Base-by-base conservation (phyloP, 2,888 invertebrate genomes). In the Lacanobia oleracea region DNA sequence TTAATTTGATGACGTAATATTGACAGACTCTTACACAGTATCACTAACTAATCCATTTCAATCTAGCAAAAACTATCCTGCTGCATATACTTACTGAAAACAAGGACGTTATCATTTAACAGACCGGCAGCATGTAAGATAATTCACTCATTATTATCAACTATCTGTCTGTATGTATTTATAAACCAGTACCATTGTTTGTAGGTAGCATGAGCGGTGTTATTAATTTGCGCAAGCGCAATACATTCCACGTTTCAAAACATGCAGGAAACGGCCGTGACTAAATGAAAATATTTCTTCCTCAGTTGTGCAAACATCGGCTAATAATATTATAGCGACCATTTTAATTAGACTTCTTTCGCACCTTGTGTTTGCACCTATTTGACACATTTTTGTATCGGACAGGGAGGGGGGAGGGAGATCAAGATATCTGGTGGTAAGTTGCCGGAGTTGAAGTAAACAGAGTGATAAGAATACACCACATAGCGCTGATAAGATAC, bases 221-320 rank as follows among this genome's bases (percentile, higher is more conserved):
- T 86, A 85, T 86, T 86, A 85, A 86, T 86, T 85, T 80, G 72
- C 82, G 71, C 83, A 77, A 85, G 81, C 74, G 66, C 79, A 80
- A 76, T 86, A 86, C 91, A 91, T 91, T 88, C 90, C 90, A 83
- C 88, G 83, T 89, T 91, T 92, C 91, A 92, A 91, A 86, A 86
- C 86, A 86, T 74, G 76, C 83, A 86, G 85, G 86, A 86, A 86
- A 85, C 79, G 68, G 60, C 80, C 82, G 85, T 86, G 87, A 86
- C 86, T 85, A 86, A 86, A 82, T 82, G 85, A 90, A 92, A 93
- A 94, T 93, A 91, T 93, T 91, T 90, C 92, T 85, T 86, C 87
- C 86, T 90, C 93, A 92, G 89, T 85, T 86, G 85, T 83, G 88
- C 90, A 93, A 93, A 94, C 93, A 93, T 81, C 69, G 66, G 79